Evolutionary conservation across 2,797 vertebrate species (phyloP).

Genomic region (Sphenodon punctatus): DNA sequence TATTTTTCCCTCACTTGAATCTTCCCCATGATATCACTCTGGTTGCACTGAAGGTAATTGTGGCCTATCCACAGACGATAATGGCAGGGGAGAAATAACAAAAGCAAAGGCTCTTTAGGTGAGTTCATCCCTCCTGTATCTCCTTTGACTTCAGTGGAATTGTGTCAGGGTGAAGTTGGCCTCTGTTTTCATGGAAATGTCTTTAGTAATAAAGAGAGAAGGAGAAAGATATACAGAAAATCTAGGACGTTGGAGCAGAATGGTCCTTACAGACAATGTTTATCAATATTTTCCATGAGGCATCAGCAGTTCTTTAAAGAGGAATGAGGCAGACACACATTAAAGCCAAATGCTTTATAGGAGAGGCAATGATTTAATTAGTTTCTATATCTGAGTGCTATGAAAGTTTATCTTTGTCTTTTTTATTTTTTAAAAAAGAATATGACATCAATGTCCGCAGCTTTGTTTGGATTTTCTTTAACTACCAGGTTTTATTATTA

Average conservation of each 20-base stretch:
- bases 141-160: not conserved
- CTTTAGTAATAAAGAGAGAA: not conserved
- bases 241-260: not conserved
- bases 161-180: not conserved
- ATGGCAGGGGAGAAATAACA: not conserved
- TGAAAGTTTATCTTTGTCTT: constrained; percentile 49
- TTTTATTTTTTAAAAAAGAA: constrained; percentile 51
- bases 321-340: constrained; percentile 50
- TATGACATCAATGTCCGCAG: constrained; percentile 29
- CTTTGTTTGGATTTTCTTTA: constrained; percentile 55
- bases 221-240: not conserved
- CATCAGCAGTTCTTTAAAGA: constrained; percentile 57
- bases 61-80: rapidly evolving
- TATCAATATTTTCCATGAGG: constrained; percentile 38
- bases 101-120: not conserved
- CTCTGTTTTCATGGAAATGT: not conserved
- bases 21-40: not conserved
- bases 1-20: not conserved
- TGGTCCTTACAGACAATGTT: constrained; percentile 15
- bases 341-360: constrained; percentile 39
- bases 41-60: rapidly evolving
- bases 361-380: constrained; percentile 21
- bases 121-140: not conserved
- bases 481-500: constrained; percentile 47
- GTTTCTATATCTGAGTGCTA: constrained; percentile 55